These are phyloP conservation scores for Mus spretus DNA, from an alignment of 2,797 vertebrate genomes.

Conservation along the genomic window DNA sequence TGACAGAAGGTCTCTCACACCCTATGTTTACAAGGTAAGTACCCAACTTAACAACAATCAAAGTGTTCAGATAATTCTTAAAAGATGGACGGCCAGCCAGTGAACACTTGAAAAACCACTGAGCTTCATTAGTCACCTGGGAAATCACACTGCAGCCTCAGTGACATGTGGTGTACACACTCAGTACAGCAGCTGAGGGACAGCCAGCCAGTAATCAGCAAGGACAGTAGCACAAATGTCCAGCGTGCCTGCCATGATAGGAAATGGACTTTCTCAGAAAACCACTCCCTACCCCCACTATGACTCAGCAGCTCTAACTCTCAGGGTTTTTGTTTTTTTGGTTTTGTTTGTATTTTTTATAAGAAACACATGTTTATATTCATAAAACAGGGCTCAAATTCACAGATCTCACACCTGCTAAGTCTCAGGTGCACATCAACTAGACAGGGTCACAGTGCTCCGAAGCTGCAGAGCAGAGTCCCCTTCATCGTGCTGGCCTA, in stretches of 20 bases:
- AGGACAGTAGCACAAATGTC: fast-evolving
- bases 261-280: background rate
- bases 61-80: background rate
- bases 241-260: fast-evolving
- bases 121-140: background rate
- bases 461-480: fast-evolving
- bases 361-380: background rate
- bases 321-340: too few species aligned
- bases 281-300: too few species aligned
- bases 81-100: background rate
- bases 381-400: background rate
- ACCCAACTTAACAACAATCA: background rate
- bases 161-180: fast-evolving
- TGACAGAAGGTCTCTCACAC: background rate
- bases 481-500: fast-evolving
- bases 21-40: background rate
- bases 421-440: background rate
- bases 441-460: too few species aligned
- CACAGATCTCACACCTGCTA: background rate
- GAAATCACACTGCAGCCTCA: background rate
- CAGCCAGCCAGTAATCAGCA: fast-evolving
- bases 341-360: too few species aligned
- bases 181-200: fast-evolving
- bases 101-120: background rate
- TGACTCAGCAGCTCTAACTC: background rate